Evolutionary conservation across 2,797 vertebrate genomes (phyloP).

Genomic region (Siniperca scherzeri): DNA sequence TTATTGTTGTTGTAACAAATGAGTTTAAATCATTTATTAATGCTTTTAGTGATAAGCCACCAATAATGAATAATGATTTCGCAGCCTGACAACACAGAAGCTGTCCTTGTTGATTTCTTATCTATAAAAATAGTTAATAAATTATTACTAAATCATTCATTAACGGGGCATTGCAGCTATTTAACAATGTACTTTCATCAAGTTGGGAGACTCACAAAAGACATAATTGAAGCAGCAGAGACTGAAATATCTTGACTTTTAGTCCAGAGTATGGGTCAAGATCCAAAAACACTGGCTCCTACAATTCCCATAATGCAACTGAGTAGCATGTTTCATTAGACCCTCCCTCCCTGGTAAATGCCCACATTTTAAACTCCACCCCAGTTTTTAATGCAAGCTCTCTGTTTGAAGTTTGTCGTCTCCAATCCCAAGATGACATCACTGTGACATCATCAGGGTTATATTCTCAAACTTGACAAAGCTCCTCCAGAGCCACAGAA

Average conservation of each 20-base stretch:
- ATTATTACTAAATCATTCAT: background rate
- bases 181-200: background rate
- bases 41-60: background rate
- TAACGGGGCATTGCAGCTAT: background rate
- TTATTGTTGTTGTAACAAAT: background rate
- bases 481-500: background rate
- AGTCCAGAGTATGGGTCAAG: background rate
- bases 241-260: background rate
- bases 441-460: background rate
- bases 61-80: background rate
- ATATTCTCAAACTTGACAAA: background rate
- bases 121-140: background rate
- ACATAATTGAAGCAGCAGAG: background rate
- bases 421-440: background rate
- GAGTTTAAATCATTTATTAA: background rate
- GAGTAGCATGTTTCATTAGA: no score
- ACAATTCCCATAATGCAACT: constrained; percentile 6
- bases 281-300: background rate
- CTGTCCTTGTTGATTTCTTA: background rate
- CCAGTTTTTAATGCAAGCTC: background rate
- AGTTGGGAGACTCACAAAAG: background rate
- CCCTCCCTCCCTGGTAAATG: background rate
- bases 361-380: background rate
- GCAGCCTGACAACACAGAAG: background rate
- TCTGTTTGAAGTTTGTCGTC: background rate